Base-by-base conservation (phyloP, 2,797 vertebrate genomes). In the Psittacula echo region DNA sequence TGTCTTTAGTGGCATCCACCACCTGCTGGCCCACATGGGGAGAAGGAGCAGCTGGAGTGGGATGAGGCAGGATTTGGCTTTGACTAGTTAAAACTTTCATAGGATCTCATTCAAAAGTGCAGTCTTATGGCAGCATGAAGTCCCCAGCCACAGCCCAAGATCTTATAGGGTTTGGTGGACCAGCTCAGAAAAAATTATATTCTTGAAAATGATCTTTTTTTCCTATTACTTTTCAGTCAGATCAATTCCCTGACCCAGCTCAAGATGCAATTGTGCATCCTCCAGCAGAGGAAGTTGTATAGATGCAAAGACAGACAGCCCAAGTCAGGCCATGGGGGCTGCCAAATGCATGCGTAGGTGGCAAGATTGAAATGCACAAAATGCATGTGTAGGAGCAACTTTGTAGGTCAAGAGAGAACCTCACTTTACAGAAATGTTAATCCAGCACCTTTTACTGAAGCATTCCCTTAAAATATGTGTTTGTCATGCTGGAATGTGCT, bases 371-470 rank as follows among this genome's bases (percentile, higher is more conserved):
- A 64, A 66, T 12, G n/a, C 51, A n/a, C 20, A 79, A 94, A 90
- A 85, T 29, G n/a, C 13, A 6, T 9, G n/a, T 73, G 58, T n/a
- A 41, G 70, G 39, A 70, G 45, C 2, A 2, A 85, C 71, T 83
- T 75, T 73, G 66, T 73, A 89, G 58, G 92, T 96, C 83, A 76
- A 81, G 71, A 89, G 60, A 90, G 51, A 86, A 24, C 41, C 27
- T 94, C 44, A 45, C 11, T 86, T 86, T 71, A 53, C 29, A 88
- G 64, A 86, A 84, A 71, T 50, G 85, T 85, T 88, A 85, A 58
- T 91, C 87, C 48, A 94, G 60, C 71, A 94, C 80, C 80, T 93
- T 94, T 82, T 56, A 75, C 71, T 82, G 65, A 94, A 95, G 85
- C 34, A 74, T 64, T 71, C 64, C 42, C 74, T 90, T 88, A 71